Conservation (phyloP, 30 jellyfish, hydroid and myxozoan genomes). For the Hydra vulgaris region DNA sequence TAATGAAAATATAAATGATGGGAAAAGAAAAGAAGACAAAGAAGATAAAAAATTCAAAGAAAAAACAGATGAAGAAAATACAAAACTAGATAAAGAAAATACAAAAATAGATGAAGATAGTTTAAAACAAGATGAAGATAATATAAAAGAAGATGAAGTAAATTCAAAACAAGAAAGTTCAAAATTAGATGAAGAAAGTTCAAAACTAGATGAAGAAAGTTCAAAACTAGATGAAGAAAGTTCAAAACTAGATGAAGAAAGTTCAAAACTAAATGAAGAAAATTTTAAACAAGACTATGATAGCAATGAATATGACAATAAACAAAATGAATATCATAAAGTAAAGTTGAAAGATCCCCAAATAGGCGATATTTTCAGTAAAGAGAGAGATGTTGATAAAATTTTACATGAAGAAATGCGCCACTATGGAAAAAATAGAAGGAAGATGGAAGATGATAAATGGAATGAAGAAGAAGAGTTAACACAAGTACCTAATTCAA, state of each 20-base stretch:
- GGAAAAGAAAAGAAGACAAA: neutral
- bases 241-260: neutral
- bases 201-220: too few relatives aligned
- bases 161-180: too few relatives aligned
- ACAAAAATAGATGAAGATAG: too few relatives aligned
- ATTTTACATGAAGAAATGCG: neutral
- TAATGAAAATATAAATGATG: neutral
- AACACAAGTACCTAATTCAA: neutral
- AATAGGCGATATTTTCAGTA: neutral
- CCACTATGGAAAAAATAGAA: neutral
- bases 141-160: too few relatives aligned
- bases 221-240: too few relatives aligned
- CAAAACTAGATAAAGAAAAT: too few relatives aligned
- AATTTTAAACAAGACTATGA: neutral
- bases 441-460: constrained; percentile 2
- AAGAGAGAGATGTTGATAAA: constrained; percentile 3
- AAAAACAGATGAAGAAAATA: too few relatives aligned
- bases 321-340: too few relatives aligned
- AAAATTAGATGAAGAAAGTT: too few relatives aligned
- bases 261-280: neutral
- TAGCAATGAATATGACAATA: neutral
- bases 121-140: too few relatives aligned
- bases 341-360: too few relatives aligned
- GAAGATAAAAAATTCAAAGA: neutral
- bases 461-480: neutral